These are phyloP conservation scores for Centrocercus urophasianus DNA, from an alignment of 2,113 vertebrate genomes.

Conservation along the genomic window DNA sequence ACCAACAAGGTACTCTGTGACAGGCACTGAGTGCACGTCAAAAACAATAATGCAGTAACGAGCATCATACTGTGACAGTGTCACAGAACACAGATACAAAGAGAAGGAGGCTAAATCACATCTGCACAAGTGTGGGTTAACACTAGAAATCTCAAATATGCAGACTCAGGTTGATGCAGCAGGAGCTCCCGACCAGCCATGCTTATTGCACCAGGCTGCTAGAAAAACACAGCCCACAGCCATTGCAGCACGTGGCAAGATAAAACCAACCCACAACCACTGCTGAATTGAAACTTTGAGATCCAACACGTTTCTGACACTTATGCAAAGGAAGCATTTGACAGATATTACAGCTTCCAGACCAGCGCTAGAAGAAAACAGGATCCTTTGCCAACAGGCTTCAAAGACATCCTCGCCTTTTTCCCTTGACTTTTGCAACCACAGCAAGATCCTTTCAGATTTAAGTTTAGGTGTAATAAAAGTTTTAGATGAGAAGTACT, in stretches of 20 bases:
- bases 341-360: slow-evolving; percentile 12
- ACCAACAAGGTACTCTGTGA: neutral
- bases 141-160: neutral
- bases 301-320: neutral
- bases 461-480: slow-evolving; percentile 58
- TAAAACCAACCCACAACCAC: neutral
- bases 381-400: slow-evolving; percentile 36
- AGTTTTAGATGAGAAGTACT: slow-evolving; percentile 63
- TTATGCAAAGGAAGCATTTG: neutral
- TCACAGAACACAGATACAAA: neutral
- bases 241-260: neutral
- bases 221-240: neutral
- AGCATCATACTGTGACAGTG: neutral
- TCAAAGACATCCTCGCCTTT: slow-evolving; percentile 57
- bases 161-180: fast-evolving
- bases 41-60: neutral
- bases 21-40: fast-evolving
- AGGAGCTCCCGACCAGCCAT: neutral
- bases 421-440: slow-evolving; percentile 48
- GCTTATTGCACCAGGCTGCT: neutral
- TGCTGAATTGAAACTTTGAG: neutral
- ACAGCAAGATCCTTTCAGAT: slow-evolving; percentile 55
- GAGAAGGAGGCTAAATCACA: neutral
- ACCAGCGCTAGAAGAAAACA: neutral
- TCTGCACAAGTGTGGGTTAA: neutral